Base-by-base conservation (phyloP, 1,140 invertebrate genomes). In the Zaprionus nigranus region DNA sequence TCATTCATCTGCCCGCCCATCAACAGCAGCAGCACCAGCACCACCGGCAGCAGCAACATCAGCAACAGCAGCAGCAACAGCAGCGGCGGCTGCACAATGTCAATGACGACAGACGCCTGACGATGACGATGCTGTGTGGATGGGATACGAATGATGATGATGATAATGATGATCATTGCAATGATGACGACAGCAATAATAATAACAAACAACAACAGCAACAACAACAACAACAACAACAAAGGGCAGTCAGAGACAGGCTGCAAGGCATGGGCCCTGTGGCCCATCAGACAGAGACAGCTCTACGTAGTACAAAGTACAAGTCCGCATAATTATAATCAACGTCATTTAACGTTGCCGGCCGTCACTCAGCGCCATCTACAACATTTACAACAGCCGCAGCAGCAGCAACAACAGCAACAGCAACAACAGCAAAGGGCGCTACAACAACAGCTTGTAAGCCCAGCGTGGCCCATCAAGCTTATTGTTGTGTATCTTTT, bases 251-350 rank as follows among this genome's bases (percentile, higher is more conserved):
- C 54, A 73, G 30, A 54, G 71, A 26, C 78, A 66, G 75, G 60
- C 78, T 78, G 71, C 60, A 53, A 70, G 61, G 58, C 69, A 78
- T 30, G 43, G 30, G 70, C 79, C 78, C 78, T 71, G 64, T 81
- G 67, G 78, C 82, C 78, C 69, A 67, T 63, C 69, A 61, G 69
- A 73, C 75, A 56, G 63, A 61, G 69, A 73, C 75, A 61, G 63
- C 66, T 66, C 54, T 65, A 46, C n/a, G 75, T 70, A 66, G 82
- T 79, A 81, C 85, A 88, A 84, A 88, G 85, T 90, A 88, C 85
- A 88, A 88, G 85, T 90, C 86, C 85, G 85, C 85, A 88, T 88
- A 88, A 88, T 88, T 88, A 88, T 88, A 88, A 88, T 88, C 85
- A 88, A 88, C 85, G 85, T 88, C 85, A 88, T 88, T 88, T 88